A percentile compares a stretch with the other conserved stretches of the same genome.
phyloP scores from a whole-genome alignment of 2,797 vertebrate species.

The Urophycis tenuis region DNA sequence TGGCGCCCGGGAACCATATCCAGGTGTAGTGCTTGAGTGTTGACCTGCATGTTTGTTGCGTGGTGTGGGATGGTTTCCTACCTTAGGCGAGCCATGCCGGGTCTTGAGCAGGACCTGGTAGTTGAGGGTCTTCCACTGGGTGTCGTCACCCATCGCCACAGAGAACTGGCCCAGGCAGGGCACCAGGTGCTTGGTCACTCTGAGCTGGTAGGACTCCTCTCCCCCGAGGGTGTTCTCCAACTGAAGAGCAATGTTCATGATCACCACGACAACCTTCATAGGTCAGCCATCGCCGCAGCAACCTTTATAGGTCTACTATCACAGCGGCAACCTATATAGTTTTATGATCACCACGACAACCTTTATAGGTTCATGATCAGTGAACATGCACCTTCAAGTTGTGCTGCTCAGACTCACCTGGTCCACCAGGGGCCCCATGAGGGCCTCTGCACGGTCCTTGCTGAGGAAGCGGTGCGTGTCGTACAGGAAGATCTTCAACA shows the following conservation, averaged over 20 bases:
- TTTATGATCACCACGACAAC: too few species aligned
- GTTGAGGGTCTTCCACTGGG: slow-evolving; percentile 91
- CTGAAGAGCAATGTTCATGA: slow-evolving; percentile 54
- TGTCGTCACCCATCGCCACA: slow-evolving; percentile 83
- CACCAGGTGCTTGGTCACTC: slow-evolving; percentile 75
- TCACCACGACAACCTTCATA: neutral
- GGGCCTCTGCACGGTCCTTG: slow-evolving; percentile 80
- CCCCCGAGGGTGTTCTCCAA: slow-evolving; percentile 85
- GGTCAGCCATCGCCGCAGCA: neutral
- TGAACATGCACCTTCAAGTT: neutral
- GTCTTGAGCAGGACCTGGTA: slow-evolving; percentile 91
- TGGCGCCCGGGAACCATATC: too few species aligned
- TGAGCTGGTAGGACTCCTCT: slow-evolving; percentile 72
- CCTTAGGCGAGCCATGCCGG: slow-evolving; percentile 79
- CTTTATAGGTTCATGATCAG: too few species aligned
- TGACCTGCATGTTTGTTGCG: too few species aligned
- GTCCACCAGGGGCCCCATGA: slow-evolving; percentile 83
- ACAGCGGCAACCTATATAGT: neutral
- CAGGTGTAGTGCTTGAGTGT: too few species aligned
- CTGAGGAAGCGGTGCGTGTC: slow-evolving; percentile 87
- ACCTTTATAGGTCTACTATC: neutral
- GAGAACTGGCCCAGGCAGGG: slow-evolving; percentile 89
- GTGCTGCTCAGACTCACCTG: slow-evolving; percentile 72
- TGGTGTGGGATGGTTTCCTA: slow-evolving; percentile 29
- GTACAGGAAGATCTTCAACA: slow-evolving; percentile 90